Percentiles rank a stretch among this genome's conserved stretches.
These are phyloP conservation scores for Lagodon rhomboides DNA, from an alignment of 2,797 vertebrate genomes.

Conservation along the genomic window DNA sequence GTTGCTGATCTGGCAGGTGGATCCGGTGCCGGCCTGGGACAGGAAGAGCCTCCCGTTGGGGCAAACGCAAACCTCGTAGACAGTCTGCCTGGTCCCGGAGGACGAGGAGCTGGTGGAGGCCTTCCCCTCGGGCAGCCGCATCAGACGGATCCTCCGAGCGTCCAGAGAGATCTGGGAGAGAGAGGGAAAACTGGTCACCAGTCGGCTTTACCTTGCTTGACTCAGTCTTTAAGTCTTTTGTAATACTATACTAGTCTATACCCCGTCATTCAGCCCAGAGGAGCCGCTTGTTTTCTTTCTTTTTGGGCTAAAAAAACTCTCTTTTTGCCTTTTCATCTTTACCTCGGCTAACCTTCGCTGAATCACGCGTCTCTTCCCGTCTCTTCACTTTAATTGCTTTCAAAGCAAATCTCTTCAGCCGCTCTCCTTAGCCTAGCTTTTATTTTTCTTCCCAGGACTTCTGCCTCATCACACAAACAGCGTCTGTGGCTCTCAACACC, in stretches of 20 bases:
- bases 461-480: conserved; percentile 9
- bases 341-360: conserved; percentile 2
- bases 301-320: not conserved
- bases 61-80: conserved; percentile 97
- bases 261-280: not conserved
- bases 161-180: conserved; percentile 92
- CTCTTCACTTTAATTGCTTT: conserved; percentile 48
- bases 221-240: no score
- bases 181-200: not conserved
- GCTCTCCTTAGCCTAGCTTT: conserved; percentile 29
- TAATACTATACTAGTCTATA: no score
- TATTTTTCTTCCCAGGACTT: conserved; percentile 28
- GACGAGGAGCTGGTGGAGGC: conserved; percentile 83
- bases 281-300: not conserved
- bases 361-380: conserved; percentile 21
- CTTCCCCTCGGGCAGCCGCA: conserved; percentile 94
- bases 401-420: conserved; percentile 39
- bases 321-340: conserved; percentile 22
- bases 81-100: conserved; percentile 91
- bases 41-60: conserved; percentile 96
- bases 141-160: conserved; percentile 93
- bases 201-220: no score
- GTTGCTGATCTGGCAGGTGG: conserved; percentile 97
- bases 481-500: conserved; percentile 5
- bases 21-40: conserved; percentile 94